phyloP scores from a whole-genome alignment of 2,888 invertebrate species.

The Acanthosepion esculentum region DNA sequence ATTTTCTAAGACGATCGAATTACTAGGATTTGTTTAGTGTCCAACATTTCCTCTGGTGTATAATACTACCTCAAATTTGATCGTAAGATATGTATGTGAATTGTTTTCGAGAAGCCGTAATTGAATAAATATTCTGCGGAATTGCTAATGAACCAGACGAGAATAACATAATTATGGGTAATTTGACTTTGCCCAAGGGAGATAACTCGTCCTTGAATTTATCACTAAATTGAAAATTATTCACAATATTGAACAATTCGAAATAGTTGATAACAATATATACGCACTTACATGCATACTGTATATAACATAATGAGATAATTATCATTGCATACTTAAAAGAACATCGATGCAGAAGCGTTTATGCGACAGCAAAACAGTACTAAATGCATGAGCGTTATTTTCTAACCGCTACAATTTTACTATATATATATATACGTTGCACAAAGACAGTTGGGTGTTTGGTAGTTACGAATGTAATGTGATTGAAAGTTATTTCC shows the following conservation, averaged over 20 bases:
- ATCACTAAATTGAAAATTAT: neutral
- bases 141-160: constrained; percentile 33
- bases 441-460: too few species aligned
- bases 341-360: too few species aligned
- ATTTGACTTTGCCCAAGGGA: constrained; percentile 12
- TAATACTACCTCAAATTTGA: neutral
- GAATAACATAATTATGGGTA: constrained; percentile 2
- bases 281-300: too few species aligned
- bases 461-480: too few species aligned
- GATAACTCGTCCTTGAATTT: constrained; percentile 20
- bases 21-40: neutral
- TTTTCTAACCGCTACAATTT: too few species aligned
- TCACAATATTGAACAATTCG: neutral
- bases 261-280: too few species aligned
- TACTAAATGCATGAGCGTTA: too few species aligned
- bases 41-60: neutral
- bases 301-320: too few species aligned
- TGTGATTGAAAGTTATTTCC: too few species aligned
- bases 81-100: neutral
- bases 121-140: neutral
- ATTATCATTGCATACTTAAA: too few species aligned
- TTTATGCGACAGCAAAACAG: too few species aligned
- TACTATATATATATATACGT: too few species aligned
- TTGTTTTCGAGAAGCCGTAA: neutral
- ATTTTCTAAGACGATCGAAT: neutral